Evolutionary conservation across 2,888 invertebrate species (phyloP), one percentile per base, ranked within the genome.

Genomic region (Leptinotarsa juncta): DNA sequence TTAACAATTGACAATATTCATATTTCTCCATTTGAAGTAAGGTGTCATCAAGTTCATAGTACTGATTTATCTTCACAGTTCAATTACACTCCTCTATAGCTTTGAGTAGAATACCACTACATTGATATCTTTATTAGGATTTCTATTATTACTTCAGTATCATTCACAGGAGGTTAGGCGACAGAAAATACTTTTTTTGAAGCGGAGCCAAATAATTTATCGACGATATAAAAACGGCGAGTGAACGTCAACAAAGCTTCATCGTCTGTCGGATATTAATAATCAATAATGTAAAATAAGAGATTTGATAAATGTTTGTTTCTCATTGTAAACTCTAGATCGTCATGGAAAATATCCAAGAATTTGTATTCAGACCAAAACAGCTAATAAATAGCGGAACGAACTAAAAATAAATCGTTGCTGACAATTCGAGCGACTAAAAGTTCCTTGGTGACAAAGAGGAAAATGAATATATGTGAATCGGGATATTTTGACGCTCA

Each of bases 331-430:
- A 62, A 50, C 26, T 10, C 18, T 26, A 50, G 14, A 16, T 70
- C 62, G 42, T 26, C 71, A 55, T 68, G 73, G 76, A 73, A 76
- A 66, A 12, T 18, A 51, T 49, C 73, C 76, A 73, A 76, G 71
- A n/a, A 65, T 53, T 71, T 50, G 66, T 70, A 67, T 57, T 50
- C 49, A 42, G 69, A 55, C 71, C 66, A 65, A 67, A 62, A 76
- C 65, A 71, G 68, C 69, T 69, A 65, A 73, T 76, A 71, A 76
- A 76, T 65, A 75, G 71, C 71, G 67, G 77, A 74, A 78, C 70
- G 73, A 70, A 70, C 74, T 73, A 76, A 72, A 74, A 74, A 74
- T 74, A 76, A 74, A 74, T 72, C 50, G 69, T 69, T 71, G 69
- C 76, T 23, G 51, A 67, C 23, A 62, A 3, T n/a, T 62, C 62